phyloP scores from a whole-genome alignment of 2,113 vertebrate genomes.

The Nycticryphes semicollaris region DNA sequence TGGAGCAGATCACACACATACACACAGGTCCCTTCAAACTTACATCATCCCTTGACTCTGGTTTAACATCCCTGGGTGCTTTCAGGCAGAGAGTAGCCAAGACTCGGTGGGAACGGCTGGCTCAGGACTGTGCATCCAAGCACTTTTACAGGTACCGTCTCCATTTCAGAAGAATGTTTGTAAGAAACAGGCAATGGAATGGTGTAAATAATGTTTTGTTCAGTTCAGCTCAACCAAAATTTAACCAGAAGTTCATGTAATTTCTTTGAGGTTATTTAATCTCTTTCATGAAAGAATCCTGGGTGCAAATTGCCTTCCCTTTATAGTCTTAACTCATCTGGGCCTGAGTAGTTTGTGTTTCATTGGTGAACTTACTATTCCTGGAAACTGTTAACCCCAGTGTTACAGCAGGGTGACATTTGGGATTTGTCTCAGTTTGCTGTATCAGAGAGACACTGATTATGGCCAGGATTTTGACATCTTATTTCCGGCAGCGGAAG shows the following conservation, averaged over 20 bases:
- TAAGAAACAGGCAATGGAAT: not conserved
- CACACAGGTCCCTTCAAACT: not conserved
- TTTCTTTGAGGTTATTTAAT: not conserved
- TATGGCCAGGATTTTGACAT: not conserved
- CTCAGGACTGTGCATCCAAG: not conserved
- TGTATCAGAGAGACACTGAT: not conserved
- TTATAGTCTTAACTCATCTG: not conserved
- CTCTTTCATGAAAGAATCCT: not conserved
- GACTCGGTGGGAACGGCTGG: not conserved
- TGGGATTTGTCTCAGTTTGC: not conserved
- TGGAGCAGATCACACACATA: not conserved
- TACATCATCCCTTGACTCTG: not conserved
- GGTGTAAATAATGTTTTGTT: not conserved
- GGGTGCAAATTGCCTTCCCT: not conserved
- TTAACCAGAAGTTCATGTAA: not conserved
- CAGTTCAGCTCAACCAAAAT: not conserved
- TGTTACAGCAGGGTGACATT: not conserved
- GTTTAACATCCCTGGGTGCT: not conserved
- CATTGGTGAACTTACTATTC: not conserved
- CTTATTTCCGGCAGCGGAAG: not conserved
- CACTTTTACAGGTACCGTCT: not conserved
- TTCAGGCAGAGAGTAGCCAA: not conserved
- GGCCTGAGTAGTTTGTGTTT: accelerated
- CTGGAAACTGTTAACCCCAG: not conserved
- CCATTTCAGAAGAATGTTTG: not conserved